These are phyloP conservation scores for Hemichromis elongatus DNA, from an alignment of 2,113 vertebrate species.

Conservation along the genomic window DNA sequence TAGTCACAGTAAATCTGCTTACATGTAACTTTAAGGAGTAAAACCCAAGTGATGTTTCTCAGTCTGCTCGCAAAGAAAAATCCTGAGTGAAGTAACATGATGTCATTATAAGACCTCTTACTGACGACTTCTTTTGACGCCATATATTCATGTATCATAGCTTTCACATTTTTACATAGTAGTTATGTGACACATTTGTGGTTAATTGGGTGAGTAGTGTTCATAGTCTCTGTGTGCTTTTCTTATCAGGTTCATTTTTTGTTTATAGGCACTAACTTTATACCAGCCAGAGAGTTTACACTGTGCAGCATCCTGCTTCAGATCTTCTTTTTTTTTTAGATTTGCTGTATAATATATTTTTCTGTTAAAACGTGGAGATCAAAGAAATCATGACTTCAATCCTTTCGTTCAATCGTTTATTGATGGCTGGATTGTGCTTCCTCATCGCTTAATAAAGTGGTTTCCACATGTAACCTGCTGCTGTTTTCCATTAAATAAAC, in stretches of 20 bases:
- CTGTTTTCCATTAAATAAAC: background rate
- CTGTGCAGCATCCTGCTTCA: fast-evolving
- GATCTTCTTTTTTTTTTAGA: no score
- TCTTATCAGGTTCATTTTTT: background rate
- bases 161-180: background rate
- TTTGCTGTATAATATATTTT: background rate
- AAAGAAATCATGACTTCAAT: background rate
- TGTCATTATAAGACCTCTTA: no score
- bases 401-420: no score
- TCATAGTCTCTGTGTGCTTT: background rate
- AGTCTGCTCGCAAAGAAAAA: background rate
- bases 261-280: fast-evolving
- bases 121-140: background rate
- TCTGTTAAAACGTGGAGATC: fast-evolving
- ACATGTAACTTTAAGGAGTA: background rate
- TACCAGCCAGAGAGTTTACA: background rate
- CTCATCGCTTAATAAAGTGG: background rate
- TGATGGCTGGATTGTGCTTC: fast-evolving
- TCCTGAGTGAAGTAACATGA: background rate
- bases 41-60: fast-evolving
- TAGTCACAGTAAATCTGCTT: background rate
- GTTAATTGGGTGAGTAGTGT: background rate
- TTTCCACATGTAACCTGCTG: background rate
- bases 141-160: fast-evolving
- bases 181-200: background rate